Evolutionary conservation across 2,797 vertebrate genomes (phyloP), one percentile per base, ranked within the genome.

Genomic region (Paramormyrops hopkinsi): DNA sequence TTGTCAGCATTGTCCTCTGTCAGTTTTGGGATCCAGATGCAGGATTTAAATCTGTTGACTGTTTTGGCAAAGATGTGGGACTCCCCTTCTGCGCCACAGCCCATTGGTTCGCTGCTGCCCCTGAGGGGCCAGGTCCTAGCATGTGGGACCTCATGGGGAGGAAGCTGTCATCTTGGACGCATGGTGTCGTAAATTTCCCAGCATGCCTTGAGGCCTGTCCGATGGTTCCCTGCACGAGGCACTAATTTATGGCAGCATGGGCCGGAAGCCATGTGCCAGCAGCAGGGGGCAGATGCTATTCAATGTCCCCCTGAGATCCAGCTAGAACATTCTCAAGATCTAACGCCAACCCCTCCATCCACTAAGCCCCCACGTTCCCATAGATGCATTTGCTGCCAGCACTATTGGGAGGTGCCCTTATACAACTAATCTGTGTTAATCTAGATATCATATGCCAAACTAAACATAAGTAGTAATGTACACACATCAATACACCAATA

Each of bases 171-270:
- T 91, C 91, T 94, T 90, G 91, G 89, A 90, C 65, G 73, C 91
- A 65, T 88, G 25, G 82, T 85, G 92, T 93, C 89, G 92, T 96
- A 95, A 94, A 94, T 96, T 94, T 94, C 91, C 90, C 91, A 92
- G 92, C 92, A 91, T 90, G 69, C 91, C 65, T 88, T 92, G 92
- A 92, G 92, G 92, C 91, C 33, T 62, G 89, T 76, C 89, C 88
- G 89, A 89, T 89, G 90, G 91, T 88, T 91, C 91, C 88, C 91
- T 90, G 87, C 86, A 59, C n/a, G 79, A 91, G 91, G 86, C 33
- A 9, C 50, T 95, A 94, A 95, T 94, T 89, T 90, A 95, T 95
- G 91, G 91, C 90, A 22, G 12, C 4, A 25, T n/a, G 51, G 84
- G 90, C 90, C 91, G 92, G 92, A 93, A 89, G 69, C 91, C 3